Evolutionary conservation across 2,888 invertebrate genomes (phyloP).

Genomic region (Cordilura impudica): DNA sequence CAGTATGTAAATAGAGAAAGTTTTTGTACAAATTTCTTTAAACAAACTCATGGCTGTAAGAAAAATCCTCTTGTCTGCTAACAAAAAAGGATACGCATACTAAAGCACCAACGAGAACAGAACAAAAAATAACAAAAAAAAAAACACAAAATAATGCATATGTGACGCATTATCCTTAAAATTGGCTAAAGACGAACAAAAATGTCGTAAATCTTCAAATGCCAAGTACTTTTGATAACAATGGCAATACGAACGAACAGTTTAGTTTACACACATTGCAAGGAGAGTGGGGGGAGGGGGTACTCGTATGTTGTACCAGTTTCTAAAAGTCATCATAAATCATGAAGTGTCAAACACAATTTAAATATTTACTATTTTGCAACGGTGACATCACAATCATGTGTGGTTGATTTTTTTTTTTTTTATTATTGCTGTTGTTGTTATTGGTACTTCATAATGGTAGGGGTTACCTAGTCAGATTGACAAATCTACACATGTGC

Average conservation of each 20-base stretch:
- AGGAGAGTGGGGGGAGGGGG: background rate
- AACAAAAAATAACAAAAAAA: background rate
- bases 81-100: background rate
- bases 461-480: background rate
- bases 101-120: background rate
- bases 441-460: background rate
- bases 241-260: constrained; percentile 18
- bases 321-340: constrained; percentile 61
- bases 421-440: background rate
- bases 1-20: constrained; percentile 46
- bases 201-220: constrained; percentile 59
- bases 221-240: constrained; percentile 54
- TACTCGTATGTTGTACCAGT: background rate
- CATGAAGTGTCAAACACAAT: constrained; percentile 66
- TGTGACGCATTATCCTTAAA: constrained; percentile 58
- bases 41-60: background rate
- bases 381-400: constrained; percentile 55
- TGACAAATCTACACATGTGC: constrained; percentile 45
- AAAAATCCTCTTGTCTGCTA: background rate
- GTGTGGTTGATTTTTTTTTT: constrained; percentile 46
- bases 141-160: constrained; percentile 47
- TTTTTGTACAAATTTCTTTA: background rate
- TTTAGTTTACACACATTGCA: constrained; percentile 42
- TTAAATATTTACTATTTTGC: constrained; percentile 66
- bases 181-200: constrained; percentile 51